Conservation (phyloP, 1,140 invertebrate genomes). For the Onthophagus taurus region DNA sequence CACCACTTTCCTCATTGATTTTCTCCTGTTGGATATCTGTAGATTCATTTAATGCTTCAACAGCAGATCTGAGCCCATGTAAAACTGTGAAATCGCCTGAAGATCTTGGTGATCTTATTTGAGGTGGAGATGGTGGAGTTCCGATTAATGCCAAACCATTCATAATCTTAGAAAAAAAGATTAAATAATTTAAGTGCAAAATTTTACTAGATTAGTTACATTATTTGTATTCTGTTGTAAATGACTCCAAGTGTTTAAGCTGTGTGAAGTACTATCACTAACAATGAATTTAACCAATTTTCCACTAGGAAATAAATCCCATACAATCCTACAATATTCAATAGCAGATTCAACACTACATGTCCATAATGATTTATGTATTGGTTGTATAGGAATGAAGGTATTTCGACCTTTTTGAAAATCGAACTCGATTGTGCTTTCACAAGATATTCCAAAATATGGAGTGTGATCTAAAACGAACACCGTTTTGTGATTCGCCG, state of each 20-base stretch:
- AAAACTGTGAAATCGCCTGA: slow-evolving; percentile 62
- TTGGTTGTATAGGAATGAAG: slow-evolving; percentile 64
- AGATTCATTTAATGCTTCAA: slow-evolving; percentile 74
- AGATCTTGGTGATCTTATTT: slow-evolving; percentile 37
- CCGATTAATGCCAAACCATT: slow-evolving; percentile 63
- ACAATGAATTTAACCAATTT: slow-evolving; percentile 81
- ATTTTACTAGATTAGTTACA: slow-evolving; percentile 42
- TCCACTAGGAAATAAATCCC: slow-evolving; percentile 85
- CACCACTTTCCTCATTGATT: slow-evolving; percentile 13
- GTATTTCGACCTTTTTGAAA: slow-evolving; percentile 61
- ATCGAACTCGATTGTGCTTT: slow-evolving; percentile 82
- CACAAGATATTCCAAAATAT: slow-evolving; percentile 78
- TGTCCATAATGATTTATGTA: slow-evolving; percentile 90
- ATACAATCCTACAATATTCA: slow-evolving; percentile 92
- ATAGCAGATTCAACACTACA: slow-evolving; percentile 87
- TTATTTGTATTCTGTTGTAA: slow-evolving; percentile 74
- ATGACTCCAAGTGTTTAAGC: slow-evolving; percentile 71
- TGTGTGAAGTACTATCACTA: slow-evolving; percentile 67
- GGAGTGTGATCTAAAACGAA: slow-evolving; percentile 90
- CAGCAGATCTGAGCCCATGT: slow-evolving; percentile 76
- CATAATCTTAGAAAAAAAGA: slow-evolving; percentile 45
- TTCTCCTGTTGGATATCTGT: slow-evolving; percentile 56
- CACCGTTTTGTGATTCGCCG: slow-evolving; percentile 84
- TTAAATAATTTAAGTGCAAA: not conserved
- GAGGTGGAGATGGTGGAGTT: slow-evolving; percentile 44